Base-by-base conservation (phyloP, 2,888 invertebrate genomes). In the Eudemis profundana region DNA sequence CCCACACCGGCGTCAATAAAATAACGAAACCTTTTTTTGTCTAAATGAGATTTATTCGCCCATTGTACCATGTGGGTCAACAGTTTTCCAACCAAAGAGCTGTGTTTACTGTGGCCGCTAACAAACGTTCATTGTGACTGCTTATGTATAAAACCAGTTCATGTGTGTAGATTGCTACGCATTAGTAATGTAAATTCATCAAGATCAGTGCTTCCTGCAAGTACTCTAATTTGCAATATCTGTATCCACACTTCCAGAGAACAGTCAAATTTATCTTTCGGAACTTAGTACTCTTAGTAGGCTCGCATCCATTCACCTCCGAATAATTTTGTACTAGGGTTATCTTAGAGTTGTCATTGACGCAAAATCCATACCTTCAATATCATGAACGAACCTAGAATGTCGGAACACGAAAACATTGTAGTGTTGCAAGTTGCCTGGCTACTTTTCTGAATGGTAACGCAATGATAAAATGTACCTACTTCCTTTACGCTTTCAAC, bases 11-110 rank as follows among this genome's bases (percentile, higher is more conserved):
- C 73, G 72, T 73, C 70, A 73, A 76, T 77, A 71, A 75, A 75
- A 72, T 73, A 71, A 72, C 68, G 69, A 76, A 75, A 80, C 74
- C 76, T 79, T 84, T 85, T 85, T 87, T 87, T 78, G 82, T 85
- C 80, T 82, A 80, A 81, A 81, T 79, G 76, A 84, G 84, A 89
- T 89, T 90, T 89, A 89, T 88, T 81, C 77, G 72, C 73, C 82
- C 78, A 87, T 90, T 90, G 88, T 88, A 72, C 71, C 78, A 85
- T 81, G 82, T 89, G 72, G 89, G 89, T 85, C 89, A 89, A 83
- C 76, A 77, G 81, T 84, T 87, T 84, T 83, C 80, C 81, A 82
- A 80, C 77, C 78, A 79, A 74, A 75, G 73, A 74, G 61, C 72
- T 66, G 70, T 70, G 69, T 80, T 82, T 81, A 76, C 78, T 79